A percentile compares a stretch with the other conserved stretches of the same genome.
These are phyloP conservation scores for Amphipoea lucens DNA, from an alignment of 2,888 invertebrate species.

Conservation along the genomic window DNA sequence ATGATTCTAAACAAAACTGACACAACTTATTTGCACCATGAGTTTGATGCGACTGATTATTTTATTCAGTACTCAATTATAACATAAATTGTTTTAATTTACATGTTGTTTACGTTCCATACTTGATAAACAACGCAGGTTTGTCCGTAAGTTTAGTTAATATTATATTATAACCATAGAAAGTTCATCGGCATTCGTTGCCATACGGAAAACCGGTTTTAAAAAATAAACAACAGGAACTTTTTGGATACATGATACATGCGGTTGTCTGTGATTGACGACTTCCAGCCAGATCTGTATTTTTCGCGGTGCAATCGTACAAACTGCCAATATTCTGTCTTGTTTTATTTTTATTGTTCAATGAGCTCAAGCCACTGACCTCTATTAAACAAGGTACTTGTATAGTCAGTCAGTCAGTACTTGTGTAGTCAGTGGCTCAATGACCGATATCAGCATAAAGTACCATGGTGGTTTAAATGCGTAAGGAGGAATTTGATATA, in stretches of 20 bases:
- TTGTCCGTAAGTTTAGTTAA: background rate
- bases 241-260: conserved; percentile 17
- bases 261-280: conserved; percentile 44
- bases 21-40: conserved; percentile 2
- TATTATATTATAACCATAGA: background rate
- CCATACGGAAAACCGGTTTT: conserved; percentile 16
- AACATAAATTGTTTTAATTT: too few relatives aligned
- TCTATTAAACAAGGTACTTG: too few relatives aligned
- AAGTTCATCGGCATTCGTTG: background rate
- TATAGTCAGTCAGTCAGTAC: too few relatives aligned
- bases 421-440: too few relatives aligned
- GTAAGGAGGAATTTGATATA: too few relatives aligned
- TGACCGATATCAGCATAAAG: too few relatives aligned
- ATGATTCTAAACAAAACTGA: background rate
- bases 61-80: background rate
- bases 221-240: conserved; percentile 9
- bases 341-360: background rate
- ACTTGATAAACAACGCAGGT: background rate
- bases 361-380: background rate
- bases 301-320: conserved; percentile 34
- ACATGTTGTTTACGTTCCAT: background rate
- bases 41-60: conserved; percentile 12
- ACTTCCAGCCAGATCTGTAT: conserved; percentile 15
- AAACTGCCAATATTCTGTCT: conserved; percentile 38
- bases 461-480: too few relatives aligned